A percentile compares a stretch with the other conserved stretches of the same genome.
Evolutionary conservation across 2,113 vertebrate genomes (phyloP).

Genomic region (Crotophaga sulcirostris): DNA sequence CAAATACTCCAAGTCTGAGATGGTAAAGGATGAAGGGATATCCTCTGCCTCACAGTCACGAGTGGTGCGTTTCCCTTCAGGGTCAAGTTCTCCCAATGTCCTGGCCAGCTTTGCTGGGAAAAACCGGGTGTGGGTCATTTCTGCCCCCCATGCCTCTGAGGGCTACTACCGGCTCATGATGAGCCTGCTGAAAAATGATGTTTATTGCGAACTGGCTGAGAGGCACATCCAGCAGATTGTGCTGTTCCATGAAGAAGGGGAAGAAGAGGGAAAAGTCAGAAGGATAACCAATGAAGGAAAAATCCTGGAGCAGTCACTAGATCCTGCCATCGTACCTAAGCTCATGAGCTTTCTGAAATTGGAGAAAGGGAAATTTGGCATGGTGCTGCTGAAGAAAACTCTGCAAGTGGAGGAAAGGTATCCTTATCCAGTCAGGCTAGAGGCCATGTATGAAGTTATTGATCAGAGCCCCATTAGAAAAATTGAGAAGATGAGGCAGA

Average conservation of each 20-base stretch:
- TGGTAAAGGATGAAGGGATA: slow-evolving; percentile 82
- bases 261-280: slow-evolving; percentile 88
- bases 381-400: slow-evolving; percentile 96
- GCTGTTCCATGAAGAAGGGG: slow-evolving; percentile 92
- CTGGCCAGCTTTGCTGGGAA: slow-evolving; percentile 94
- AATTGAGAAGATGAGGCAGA: slow-evolving; percentile 93
- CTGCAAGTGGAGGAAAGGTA: slow-evolving; percentile 95
- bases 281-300: slow-evolving; percentile 90
- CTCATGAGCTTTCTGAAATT: slow-evolving; percentile 94
- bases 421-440: slow-evolving; percentile 94
- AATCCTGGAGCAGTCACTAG: slow-evolving; percentile 89
- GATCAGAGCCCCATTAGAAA: slow-evolving; percentile 91
- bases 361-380: slow-evolving; percentile 96
- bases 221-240: slow-evolving; percentile 94
- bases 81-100: slow-evolving; percentile 87
- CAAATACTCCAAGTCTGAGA: slow-evolving; percentile 46
- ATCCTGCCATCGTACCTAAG: slow-evolving; percentile 86
- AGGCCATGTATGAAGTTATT: slow-evolving; percentile 95
- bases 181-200: slow-evolving; percentile 91
- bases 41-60: slow-evolving; percentile 73
- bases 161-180: slow-evolving; percentile 98
- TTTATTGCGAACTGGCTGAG: slow-evolving; percentile 95
- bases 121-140: slow-evolving; percentile 92
- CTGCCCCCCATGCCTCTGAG: slow-evolving; percentile 91
- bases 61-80: slow-evolving; percentile 79